Base-by-base conservation (phyloP, 2,888 invertebrate genomes). In the Abrostola triplasia region DNA sequence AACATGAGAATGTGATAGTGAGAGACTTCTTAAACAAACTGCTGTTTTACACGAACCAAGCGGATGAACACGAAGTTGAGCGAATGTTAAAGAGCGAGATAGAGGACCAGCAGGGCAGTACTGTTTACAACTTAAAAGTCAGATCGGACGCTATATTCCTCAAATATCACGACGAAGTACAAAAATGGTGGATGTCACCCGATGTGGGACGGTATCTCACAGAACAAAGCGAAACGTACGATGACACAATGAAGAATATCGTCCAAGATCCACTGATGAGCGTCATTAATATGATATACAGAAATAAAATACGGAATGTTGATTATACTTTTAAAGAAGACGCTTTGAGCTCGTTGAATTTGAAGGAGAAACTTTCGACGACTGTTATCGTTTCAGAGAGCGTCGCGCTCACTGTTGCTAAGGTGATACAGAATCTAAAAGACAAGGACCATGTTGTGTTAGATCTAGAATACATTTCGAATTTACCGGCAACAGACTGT, bases 361-460 rank as follows among this genome's bases (percentile, higher is more conserved):
- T 65, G 10, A 36, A 13, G n/a, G 11, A 56, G 8, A 7, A 40
- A 13, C 12, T 36, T 35, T 24, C 24, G 24, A 24, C 24, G 4
- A 24, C 24, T 24, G 24, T 24, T 24, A 24, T 24, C 24, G 24
- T 24, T 36, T 48, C 70, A 51, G 52, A 64, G 7, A 36, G 36
- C 9, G 42, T 35, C 10, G 38, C 50, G 5, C 37, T 70, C 1
- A 66, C 63, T 6, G 44, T 52, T 36, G 41, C 60, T 0, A 70
- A 70, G 58, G 37, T 70, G 0, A 54, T 51, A 36, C 64, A 68
- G 52, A 36, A 41, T 40, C n/a, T 64, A 9, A 56, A 48, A 44
- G 38, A 52, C 13, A 35, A 24, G 9, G 58, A 55, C 5, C 24
- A 41, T 11, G n/a, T 37, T 35, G 10, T 64, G 5, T 42, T 64